phyloP scores from a whole-genome alignment of 2,797 vertebrate species.

The Phataginus tetradactyla region DNA sequence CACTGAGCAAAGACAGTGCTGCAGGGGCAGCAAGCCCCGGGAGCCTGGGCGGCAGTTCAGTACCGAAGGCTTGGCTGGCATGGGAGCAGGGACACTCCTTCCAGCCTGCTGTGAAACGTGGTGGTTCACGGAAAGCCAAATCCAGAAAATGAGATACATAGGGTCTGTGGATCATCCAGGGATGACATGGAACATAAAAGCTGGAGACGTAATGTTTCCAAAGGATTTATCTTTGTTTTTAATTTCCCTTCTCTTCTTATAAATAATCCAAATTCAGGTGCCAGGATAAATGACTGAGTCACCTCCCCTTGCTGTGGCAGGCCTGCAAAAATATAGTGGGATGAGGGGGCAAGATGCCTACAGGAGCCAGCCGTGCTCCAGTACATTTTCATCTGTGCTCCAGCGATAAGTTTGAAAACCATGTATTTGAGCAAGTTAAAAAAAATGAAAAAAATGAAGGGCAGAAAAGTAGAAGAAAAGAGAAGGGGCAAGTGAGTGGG shows the following conservation, averaged over 20 bases:
- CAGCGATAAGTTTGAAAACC: not conserved
- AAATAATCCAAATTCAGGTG: not conserved
- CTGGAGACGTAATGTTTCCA: not conserved
- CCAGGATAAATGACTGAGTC: not conserved
- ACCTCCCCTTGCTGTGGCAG: not conserved
- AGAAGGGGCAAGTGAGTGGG: not conserved
- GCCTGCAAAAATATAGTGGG: not conserved
- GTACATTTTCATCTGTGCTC: not conserved
- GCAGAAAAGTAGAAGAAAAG: not conserved
- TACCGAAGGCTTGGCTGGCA: not conserved
- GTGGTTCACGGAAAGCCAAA: not conserved
- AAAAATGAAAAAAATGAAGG: not conserved
- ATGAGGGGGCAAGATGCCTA: accelerated
- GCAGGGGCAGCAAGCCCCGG: not conserved
- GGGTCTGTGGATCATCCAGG: not conserved
- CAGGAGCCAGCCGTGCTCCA: not conserved
- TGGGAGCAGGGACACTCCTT: not conserved
- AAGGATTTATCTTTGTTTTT: constrained; percentile 22
- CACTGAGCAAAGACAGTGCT: not conserved
- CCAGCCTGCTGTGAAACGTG: not conserved
- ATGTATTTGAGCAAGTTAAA: not conserved
- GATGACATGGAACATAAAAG: not conserved
- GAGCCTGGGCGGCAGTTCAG: not conserved
- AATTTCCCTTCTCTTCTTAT: not conserved
- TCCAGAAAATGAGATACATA: not conserved